Evolutionary conservation across 1,140 invertebrate genomes (phyloP).

Genomic region (Phthorimaea operculella): DNA sequence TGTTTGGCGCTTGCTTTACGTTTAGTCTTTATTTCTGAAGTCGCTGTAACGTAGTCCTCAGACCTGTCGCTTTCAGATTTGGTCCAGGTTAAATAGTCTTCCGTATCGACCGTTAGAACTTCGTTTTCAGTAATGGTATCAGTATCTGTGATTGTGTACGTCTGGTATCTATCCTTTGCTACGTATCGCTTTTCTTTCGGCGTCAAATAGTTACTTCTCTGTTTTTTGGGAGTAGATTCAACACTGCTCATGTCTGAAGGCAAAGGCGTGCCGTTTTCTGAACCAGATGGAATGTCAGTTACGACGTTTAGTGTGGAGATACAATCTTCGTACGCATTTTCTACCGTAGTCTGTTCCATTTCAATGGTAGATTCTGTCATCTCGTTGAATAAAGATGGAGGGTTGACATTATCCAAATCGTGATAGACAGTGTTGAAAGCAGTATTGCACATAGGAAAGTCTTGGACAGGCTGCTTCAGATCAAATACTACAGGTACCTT

Average conservation of each 20-base stretch:
- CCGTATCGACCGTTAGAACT: slow-evolving; percentile 31
- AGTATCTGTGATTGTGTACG: slow-evolving; percentile 78
- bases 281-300: slow-evolving; percentile 57
- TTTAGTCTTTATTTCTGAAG: slow-evolving; percentile 40
- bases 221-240: slow-evolving; percentile 77
- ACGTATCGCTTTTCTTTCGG: slow-evolving; percentile 80
- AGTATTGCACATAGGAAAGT: slow-evolving; percentile 56
- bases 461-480: slow-evolving; percentile 64
- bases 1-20: slow-evolving; percentile 71
- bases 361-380: slow-evolving; percentile 77
- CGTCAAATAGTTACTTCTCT: slow-evolving; percentile 68
- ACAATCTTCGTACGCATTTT: slow-evolving; percentile 67
- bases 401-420: slow-evolving; percentile 82
- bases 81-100: slow-evolving; percentile 57
- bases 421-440: slow-evolving; percentile 69
- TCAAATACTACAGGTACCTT: slow-evolving; percentile 63
- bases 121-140: slow-evolving; percentile 54
- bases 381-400: slow-evolving; percentile 83
- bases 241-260: slow-evolving; percentile 72
- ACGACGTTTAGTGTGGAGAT: slow-evolving; percentile 61
- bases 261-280: slow-evolving; percentile 56
- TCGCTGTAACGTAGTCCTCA: slow-evolving; percentile 54
- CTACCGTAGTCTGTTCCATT: slow-evolving; percentile 61
- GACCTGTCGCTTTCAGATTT: slow-evolving; percentile 57
- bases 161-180: slow-evolving; percentile 80